phyloP scores from a whole-genome alignment of 2,113 vertebrate genomes.

The Notarius quadriscutis region DNA sequence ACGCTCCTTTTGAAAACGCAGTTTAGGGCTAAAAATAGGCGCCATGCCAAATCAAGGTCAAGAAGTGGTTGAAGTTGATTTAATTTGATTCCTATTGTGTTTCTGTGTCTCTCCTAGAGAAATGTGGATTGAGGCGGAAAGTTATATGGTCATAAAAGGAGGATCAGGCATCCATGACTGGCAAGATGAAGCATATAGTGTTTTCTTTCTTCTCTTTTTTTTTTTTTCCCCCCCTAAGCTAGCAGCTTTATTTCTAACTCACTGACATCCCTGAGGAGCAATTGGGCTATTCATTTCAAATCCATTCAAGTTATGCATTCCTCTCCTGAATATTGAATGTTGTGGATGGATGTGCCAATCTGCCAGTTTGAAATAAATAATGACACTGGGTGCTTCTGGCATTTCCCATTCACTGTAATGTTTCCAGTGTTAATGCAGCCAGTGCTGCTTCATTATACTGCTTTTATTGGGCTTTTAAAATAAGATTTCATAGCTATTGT shows the following conservation, averaged over 20 bases:
- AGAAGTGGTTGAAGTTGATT: neutral
- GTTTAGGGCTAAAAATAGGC: neutral
- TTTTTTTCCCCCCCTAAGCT: neutral
- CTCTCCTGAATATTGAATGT: conserved; percentile 32
- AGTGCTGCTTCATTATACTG: neutral
- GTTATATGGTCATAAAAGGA: conserved; percentile 11
- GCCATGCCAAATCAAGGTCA: neutral
- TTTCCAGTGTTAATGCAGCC: neutral
- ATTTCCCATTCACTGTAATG: neutral
- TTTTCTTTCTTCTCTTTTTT: neutral
- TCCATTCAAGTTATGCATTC: conserved; percentile 27
- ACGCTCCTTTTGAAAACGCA: conserved; percentile 7
- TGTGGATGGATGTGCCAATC: conserved; percentile 28
- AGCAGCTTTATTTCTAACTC: conserved; percentile 8
- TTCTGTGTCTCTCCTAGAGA: neutral
- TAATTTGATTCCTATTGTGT: neutral
- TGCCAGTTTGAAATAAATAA: conserved; percentile 15
- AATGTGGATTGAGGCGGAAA: neutral
- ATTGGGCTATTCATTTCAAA: conserved; percentile 19
- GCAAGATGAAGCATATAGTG: neutral
- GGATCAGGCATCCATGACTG: conserved; percentile 11
- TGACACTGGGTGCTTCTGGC: conserved; percentile 11
- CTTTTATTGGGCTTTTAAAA: neutral
- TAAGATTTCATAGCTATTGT: neutral
- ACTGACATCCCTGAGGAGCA: conserved; percentile 18